Percentiles rank a stretch among this genome's conserved stretches.
Evolutionary conservation across 1,140 invertebrate species (phyloP).

Genomic region (Conus ventricosus): DNA sequence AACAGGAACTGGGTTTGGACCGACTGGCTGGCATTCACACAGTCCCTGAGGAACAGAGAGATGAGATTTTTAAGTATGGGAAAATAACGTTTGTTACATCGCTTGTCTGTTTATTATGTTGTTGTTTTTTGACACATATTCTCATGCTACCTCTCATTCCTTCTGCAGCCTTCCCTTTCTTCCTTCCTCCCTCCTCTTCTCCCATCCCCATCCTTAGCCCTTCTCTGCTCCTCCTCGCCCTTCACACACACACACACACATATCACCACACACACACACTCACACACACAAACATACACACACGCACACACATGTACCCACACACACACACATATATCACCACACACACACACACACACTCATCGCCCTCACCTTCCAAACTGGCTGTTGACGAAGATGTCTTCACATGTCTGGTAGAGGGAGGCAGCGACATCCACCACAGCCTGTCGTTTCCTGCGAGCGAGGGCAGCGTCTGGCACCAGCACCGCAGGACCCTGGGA

Average conservation of each 20-base stretch:
- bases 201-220: no score
- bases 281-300: neutral
- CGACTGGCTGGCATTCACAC: conserved; percentile 33
- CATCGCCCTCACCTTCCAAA: conserved; percentile 29
- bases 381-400: conserved; percentile 41
- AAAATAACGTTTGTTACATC: no score
- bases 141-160: no score
- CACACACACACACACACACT: neutral
- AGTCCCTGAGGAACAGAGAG: conserved; percentile 22
- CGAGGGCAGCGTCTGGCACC: neutral
- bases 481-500: neutral
- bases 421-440: conserved; percentile 7
- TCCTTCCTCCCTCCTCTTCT: no score
- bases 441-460: conserved; percentile 25
- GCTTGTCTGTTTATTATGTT: no score
- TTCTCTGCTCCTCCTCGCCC: no score
- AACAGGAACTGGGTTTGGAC: conserved; percentile 40
- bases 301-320: neutral
- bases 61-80: neutral
- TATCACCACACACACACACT: conserved; percentile 3
- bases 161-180: no score
- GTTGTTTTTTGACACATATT: no score
- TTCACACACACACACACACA: neutral
- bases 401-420: conserved; percentile 40
- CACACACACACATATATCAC: neutral